These are phyloP conservation scores for Apoda limacodes DNA, from an alignment of 2,888 invertebrate species.

Conservation along the genomic window DNA sequence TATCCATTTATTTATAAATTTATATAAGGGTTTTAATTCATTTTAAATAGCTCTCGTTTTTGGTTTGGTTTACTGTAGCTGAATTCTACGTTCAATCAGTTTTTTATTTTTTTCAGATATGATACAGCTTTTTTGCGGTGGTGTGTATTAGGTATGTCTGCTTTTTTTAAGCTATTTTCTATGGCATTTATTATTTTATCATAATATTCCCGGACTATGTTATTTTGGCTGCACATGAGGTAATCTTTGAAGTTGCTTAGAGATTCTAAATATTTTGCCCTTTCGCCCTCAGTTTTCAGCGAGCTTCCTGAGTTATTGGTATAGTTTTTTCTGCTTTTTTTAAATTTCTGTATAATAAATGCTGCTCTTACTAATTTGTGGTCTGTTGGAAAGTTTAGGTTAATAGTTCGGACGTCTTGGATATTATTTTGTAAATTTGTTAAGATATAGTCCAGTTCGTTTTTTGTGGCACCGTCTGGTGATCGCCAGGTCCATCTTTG, in stretches of 20 bases:
- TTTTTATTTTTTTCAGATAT: slow-evolving; percentile 1
- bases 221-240: no score
- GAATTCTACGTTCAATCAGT: slow-evolving; percentile 1
- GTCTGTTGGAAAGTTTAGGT: slow-evolving; percentile 4
- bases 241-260: not conserved
- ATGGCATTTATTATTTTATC: slow-evolving; percentile 1
- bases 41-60: slow-evolving; percentile 7
- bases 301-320: no score
- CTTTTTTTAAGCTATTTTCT: slow-evolving; percentile 1
- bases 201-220: not conserved
- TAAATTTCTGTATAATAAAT: not conserved
- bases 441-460: slow-evolving; percentile 1
- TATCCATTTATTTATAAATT: slow-evolving; percentile 3
- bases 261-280: not conserved
- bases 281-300: no score
- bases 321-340: slow-evolving; percentile 2
- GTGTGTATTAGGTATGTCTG: not conserved
- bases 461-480: not conserved
- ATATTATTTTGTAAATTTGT: not conserved
- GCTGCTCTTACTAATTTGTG: slow-evolving; percentile 5
- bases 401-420: not conserved
- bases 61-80: slow-evolving; percentile 3
- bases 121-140: not conserved
- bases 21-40: slow-evolving; percentile 4
- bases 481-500: slow-evolving; percentile 15